Evolutionary conservation across 2,797 vertebrate species (phyloP), one percentile per base, ranked within the genome.

Genomic region (Nyctibius grandis): DNA sequence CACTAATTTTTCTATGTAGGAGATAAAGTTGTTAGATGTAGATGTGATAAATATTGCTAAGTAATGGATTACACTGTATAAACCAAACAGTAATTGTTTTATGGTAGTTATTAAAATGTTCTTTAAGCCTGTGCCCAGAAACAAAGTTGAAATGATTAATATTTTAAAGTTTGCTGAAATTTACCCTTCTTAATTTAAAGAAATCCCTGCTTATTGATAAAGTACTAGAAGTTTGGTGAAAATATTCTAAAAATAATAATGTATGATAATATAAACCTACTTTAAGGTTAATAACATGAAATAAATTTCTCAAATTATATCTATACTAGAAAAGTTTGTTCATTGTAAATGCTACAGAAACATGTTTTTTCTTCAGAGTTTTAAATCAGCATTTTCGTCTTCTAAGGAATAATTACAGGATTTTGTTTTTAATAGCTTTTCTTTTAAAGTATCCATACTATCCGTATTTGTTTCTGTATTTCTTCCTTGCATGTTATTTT

Each of bases 41-140:
- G 21, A 68, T 56, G 76, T 88, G 69, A 64, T 88, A 97, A 94
- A 94, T 96, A 87, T 87, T 85, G 51, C 65, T 53, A 84, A 61
- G 54, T 91, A 84, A 86, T 81, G n/a, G 21, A 90, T 95, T 94
- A 85, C 42, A 34, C 47, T 69, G 15, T 63, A 91, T 89, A 92
- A 92, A 87, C n/a, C 14, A 61, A 90, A 79, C 31, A 88, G 18
- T 59, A 86, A 76, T 85, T 95, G 54, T 36, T 94, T 94, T 89
- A 45, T 73, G n/a, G 28, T 75, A 59, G 54, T 60, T 94, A 73
- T 61, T 93, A 73, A 90, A 78, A 70, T 63, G 12, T 48, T 89
- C 4, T 38, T 31, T 57, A 77, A 74, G 36, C 11, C 28, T 42
- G 7, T 73, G 34, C 20, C 44, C 28, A 61, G 50, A 76, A 84